phyloP scores from a whole-genome alignment of 2,797 vertebrate species.

The Linurgus olivaceus region DNA sequence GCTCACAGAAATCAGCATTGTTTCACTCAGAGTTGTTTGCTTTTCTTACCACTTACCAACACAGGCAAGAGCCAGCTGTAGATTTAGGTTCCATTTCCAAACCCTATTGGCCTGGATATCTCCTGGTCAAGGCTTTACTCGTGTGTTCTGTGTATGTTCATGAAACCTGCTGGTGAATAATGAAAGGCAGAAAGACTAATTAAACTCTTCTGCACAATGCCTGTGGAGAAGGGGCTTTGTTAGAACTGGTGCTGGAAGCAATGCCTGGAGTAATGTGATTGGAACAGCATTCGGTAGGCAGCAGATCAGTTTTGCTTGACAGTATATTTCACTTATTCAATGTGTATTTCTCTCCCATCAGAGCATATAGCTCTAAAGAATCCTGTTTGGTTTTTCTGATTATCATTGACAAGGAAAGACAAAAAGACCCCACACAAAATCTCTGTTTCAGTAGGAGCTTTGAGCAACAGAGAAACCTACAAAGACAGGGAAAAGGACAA shows the following conservation, averaged over 20 bases:
- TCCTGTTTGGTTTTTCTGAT: background rate
- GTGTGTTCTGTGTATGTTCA: background rate
- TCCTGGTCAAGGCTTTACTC: background rate
- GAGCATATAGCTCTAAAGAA: background rate
- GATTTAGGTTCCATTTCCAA: background rate
- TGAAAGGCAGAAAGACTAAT: background rate
- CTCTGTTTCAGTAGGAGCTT: background rate
- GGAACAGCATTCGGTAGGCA: background rate
- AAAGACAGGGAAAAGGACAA: background rate
- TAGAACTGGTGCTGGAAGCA: background rate
- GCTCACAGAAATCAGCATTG: background rate
- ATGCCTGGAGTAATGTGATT: background rate
- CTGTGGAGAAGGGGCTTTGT: background rate
- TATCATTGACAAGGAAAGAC: background rate
- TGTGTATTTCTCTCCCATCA: background rate
- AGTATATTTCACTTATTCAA: background rate
- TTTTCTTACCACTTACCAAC: background rate
- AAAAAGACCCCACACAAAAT: background rate
- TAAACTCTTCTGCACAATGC: background rate
- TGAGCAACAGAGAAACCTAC: background rate
- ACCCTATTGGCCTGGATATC: background rate
- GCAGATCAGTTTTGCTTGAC: background rate
- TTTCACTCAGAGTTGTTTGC: background rate
- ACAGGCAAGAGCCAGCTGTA: background rate
- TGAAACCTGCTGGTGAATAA: background rate